Evolutionary conservation across 2,113 vertebrate species (phyloP), one percentile per base, ranked within the genome.

Genomic region (Engystomops pustulosus): DNA sequence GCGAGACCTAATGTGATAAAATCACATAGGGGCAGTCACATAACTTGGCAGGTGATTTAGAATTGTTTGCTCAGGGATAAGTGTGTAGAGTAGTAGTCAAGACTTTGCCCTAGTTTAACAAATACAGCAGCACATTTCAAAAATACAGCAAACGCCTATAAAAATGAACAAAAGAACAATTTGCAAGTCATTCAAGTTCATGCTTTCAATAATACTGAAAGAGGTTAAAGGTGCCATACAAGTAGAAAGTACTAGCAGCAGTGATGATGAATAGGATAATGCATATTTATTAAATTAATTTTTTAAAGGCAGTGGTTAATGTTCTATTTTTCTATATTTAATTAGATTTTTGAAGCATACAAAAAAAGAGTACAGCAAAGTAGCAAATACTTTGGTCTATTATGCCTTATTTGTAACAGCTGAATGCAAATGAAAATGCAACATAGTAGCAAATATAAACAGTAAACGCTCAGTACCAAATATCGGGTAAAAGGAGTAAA

Each of bases 41-140:
- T 38, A 82, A 72, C 49, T 72, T 72, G 68, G 47, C 68, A 82
- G 80, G 49, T 82, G 47, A 82, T 72, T 72, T 72, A 72, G 23
- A 81, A 23, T 70, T 58, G 49, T 82, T 82, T 72, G 36, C 25
- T 44, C 15, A 72, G 27, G 69, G 32, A 60, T 45, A 60, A 60
- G 36, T 20, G 15, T 20, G 32, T 49, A 71, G 69, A 71, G 3
- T 72, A 32, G 44, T 36, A 81, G 30, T 55, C 45, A 80, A 47
- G 65, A 80, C 60, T 80, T 69, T 81, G 45, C 20, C 32, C 67
- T 58, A 81, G 12, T 55, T 81, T 81, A 36, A 1, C 30, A 60
- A 82, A 82, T 32, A 72, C 49, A 36, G 38, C 44, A 58, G 70
- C 79, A 23, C 30, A 38, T 55, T 17, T 27, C 0, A 41, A 1